Evolutionary conservation across 1,140 invertebrate species (phyloP), one percentile per base, ranked within the genome.

Genomic region (Phymastichus coffea): DNA sequence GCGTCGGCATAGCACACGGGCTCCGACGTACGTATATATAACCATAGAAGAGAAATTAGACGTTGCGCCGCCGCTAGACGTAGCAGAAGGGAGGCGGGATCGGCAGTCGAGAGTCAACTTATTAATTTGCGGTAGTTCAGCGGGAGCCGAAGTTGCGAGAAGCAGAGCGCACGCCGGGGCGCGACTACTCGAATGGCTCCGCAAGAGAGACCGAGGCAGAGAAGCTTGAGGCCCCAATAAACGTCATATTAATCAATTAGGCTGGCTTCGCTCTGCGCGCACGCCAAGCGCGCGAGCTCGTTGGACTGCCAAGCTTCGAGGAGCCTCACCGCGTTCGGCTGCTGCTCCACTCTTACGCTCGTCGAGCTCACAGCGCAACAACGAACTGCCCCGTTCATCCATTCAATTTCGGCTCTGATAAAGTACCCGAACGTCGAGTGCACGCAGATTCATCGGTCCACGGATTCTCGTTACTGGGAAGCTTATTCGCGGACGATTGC

Each of bases 191-290:
- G 56, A 52, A 48, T 58, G 26, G 38, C 47, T 44, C n/a, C 25
- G 37, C n/a, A n/a, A 17, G 20, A 58, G 48, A 25, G n/a, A n/a
- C n/a, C n/a, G n/a, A n/a, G n/a, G n/a, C n/a, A n/a, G 41, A 20
- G 7, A 20, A 4, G 41, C 41, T 20, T 38, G 17, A 43, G 49
- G 20, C 20, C 38, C 49, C 49, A 53, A 60, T 60, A 60, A 60
- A 60, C 57, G 49, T 60, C 57, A 47, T 60, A 60, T 60, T 60
- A 60, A 60, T 60, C 57, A 60, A 60, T 60, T 53, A 53, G 41
- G 22, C 22, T 43, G 30, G 35, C 28, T 2, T 12, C 12, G 6
- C 28, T 44, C 30, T n/a, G 22, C 26, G 10, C 26, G 40, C 15
- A 30, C 4, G 14, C 4, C 14, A 25, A 23, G 19, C 22, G 51